Conservation (phyloP, 2,113 vertebrate genomes). For the Coracopsis vasa region DNA sequence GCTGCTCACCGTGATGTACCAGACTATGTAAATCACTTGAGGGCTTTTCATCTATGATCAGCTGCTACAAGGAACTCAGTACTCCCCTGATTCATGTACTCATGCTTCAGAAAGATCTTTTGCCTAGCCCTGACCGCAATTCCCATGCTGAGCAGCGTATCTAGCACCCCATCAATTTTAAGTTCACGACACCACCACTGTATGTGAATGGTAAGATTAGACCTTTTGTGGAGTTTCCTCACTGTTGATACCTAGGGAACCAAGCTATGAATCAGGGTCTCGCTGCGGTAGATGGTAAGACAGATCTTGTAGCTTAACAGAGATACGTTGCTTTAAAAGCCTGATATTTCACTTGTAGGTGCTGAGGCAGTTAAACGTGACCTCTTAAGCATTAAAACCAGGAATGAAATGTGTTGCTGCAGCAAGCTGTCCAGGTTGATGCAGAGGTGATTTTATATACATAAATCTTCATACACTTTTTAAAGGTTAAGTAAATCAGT, state of each 20-base stretch:
- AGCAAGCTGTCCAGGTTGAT: not conserved
- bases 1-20: not conserved
- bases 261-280: not conserved
- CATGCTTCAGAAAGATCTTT: not conserved
- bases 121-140: not conserved
- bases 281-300: accelerated
- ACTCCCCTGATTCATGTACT: not conserved
- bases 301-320: not conserved
- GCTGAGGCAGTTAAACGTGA: not conserved
- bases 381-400: not conserved
- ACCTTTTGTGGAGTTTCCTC: not conserved
- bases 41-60: not conserved
- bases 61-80: not conserved
- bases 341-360: not conserved
- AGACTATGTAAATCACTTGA: not conserved
- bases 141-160: not conserved
- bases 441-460: not conserved
- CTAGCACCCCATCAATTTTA: not conserved
- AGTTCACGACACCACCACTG: not conserved
- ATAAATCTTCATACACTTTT: not conserved
- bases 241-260: not conserved
- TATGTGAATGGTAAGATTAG: not conserved
- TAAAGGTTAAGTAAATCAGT: not conserved
- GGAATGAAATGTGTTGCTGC: not conserved
- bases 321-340: not conserved